Conservation (phyloP, 2,888 invertebrate genomes). For the Parnassius glacialis region DNA sequence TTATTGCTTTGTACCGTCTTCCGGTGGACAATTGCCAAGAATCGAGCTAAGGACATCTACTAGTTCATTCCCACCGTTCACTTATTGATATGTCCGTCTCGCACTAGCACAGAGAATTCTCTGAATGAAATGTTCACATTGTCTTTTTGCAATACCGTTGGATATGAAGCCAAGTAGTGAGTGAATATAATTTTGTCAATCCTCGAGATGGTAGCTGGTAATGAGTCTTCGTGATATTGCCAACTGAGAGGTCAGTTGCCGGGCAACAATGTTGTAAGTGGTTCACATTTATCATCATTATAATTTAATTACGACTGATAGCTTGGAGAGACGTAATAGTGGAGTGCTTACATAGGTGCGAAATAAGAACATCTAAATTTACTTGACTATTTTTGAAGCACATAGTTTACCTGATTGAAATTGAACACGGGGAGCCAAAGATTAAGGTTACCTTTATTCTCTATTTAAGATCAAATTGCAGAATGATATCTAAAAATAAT, state of each 20-base stretch:
- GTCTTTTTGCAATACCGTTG: constrained; percentile 72
- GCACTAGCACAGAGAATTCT: constrained; percentile 57
- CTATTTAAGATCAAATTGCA: too few relatives aligned
- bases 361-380: too few relatives aligned
- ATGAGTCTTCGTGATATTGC: constrained; percentile 30
- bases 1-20: constrained; percentile 72
- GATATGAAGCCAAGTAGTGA: constrained; percentile 65
- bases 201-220: constrained; percentile 40
- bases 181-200: constrained; percentile 69
- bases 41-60: constrained; percentile 55
- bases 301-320: constrained; percentile 23
- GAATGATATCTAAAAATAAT: too few relatives aligned
- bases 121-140: constrained; percentile 73
- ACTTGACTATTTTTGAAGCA: too few relatives aligned
- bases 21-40: constrained; percentile 80
- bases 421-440: too few relatives aligned
- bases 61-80: constrained; percentile 40
- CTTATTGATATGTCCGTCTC: constrained; percentile 46
- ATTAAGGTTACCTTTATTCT: too few relatives aligned
- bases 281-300: constrained; percentile 18
- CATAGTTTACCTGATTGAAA: too few relatives aligned
- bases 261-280: constrained; percentile 9
- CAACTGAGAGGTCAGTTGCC: constrained; percentile 25
- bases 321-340: not conserved
- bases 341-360: too few relatives aligned